These are phyloP conservation scores for Malacosoma neustria DNA, from an alignment of 2,888 invertebrate genomes.

Conservation along the genomic window DNA sequence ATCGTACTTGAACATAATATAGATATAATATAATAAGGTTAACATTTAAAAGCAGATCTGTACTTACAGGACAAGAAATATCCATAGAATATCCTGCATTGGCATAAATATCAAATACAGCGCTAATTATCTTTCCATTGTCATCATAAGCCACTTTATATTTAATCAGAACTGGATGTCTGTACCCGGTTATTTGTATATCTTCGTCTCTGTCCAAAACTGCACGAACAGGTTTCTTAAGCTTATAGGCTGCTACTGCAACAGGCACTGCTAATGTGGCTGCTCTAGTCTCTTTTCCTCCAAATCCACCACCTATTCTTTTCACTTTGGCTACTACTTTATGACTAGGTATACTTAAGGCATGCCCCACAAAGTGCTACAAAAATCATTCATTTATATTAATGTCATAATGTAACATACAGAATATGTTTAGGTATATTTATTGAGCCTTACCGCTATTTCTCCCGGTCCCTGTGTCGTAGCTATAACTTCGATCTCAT, in stretches of 20 bases:
- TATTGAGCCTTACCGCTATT: conserved; percentile 66
- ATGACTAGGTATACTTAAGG: conserved; percentile 78
- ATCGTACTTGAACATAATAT: too few species aligned
- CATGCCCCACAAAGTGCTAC: conserved; percentile 76
- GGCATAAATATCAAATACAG: conserved; percentile 77
- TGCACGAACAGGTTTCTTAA: conserved; percentile 81
- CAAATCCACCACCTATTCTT: conserved; percentile 91
- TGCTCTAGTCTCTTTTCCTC: conserved; percentile 87
- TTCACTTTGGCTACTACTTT: conserved; percentile 82
- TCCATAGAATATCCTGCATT: conserved; percentile 86
- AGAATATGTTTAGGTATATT: not conserved
- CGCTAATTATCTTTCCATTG: conserved; percentile 79
- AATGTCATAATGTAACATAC: too few species aligned
- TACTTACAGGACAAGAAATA: conserved; percentile 77
- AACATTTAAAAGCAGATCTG: too few species aligned
- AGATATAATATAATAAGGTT: too few species aligned
- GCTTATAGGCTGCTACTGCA: conserved; percentile 83
- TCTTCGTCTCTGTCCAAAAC: conserved; percentile 91
- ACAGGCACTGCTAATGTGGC: conserved; percentile 77
- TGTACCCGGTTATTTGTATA: conserved; percentile 85
- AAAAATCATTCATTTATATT: conserved; percentile 15
- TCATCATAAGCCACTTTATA: conserved; percentile 84
- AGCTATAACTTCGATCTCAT: conserved; percentile 88
- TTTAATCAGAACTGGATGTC: conserved; percentile 85
- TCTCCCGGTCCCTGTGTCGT: conserved; percentile 89